Evolutionary conservation across 2,113 vertebrate species (phyloP).

Genomic region (Antigone vipio): DNA sequence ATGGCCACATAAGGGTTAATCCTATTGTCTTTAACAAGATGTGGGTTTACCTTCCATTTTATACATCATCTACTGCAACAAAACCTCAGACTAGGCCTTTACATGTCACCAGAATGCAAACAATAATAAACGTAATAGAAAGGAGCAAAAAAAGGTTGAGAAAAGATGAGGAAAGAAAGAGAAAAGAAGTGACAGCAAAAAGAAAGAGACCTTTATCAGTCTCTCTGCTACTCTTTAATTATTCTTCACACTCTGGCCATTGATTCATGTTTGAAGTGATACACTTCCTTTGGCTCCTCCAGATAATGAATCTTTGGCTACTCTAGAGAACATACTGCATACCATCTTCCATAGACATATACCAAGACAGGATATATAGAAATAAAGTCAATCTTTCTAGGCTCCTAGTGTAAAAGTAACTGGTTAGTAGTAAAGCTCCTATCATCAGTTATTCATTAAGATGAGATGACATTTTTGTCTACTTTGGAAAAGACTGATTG

Average conservation of each 20-base stretch:
- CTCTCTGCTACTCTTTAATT: background rate
- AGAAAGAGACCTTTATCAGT: background rate
- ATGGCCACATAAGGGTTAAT: background rate
- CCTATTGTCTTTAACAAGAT: background rate
- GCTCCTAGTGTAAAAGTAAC: background rate
- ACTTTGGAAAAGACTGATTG: background rate
- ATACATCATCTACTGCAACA: background rate
- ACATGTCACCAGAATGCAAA: background rate
- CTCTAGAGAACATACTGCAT: background rate
- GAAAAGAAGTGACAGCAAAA: background rate
- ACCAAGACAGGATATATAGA: background rate
- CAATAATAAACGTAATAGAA: background rate
- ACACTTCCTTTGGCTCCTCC: background rate
- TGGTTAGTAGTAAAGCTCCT: background rate
- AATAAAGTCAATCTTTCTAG: background rate
- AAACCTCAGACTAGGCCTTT: background rate
- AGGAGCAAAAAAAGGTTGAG: background rate
- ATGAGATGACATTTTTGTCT: background rate
- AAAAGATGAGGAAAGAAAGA: background rate
- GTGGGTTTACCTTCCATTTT: background rate
- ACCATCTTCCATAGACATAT: background rate
- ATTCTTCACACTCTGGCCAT: background rate
- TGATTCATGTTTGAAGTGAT: background rate
- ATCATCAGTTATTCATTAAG: background rate
- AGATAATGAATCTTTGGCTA: background rate